These are phyloP conservation scores for Hyperoodon ampullatus DNA, from an alignment of 2,113 vertebrate genomes.

Conservation along the genomic window DNA sequence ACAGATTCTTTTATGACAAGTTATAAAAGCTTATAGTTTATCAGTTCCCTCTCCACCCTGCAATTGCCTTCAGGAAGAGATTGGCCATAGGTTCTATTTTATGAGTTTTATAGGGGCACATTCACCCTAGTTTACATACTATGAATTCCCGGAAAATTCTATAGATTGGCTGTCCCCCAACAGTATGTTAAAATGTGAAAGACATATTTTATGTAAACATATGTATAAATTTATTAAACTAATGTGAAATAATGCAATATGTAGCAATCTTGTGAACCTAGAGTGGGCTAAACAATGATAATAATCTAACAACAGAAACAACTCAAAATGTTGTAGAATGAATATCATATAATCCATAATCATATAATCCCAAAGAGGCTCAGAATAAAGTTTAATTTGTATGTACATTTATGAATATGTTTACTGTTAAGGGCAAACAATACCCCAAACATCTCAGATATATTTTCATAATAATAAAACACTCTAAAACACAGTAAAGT, in stretches of 20 bases:
- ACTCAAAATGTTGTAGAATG: constrained; percentile 39
- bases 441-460: neutral
- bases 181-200: constrained; percentile 37
- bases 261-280: neutral
- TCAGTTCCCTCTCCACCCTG: constrained; percentile 77
- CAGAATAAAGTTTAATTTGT: constrained; percentile 42
- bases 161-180: neutral
- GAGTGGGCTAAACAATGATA: neutral
- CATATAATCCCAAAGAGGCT: neutral
- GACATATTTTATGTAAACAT: neutral
- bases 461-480: constrained; percentile 39
- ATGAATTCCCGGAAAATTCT: constrained; percentile 72
- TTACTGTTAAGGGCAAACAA: neutral
- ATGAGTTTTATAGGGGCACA: constrained; percentile 73
- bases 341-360: neutral
- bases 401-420: neutral
- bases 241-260: neutral
- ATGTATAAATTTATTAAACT: neutral
- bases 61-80: constrained; percentile 73
- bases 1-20: constrained; percentile 76
- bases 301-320: neutral
- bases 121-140: constrained; percentile 62
- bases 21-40: constrained; percentile 77
- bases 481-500: neutral
- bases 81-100: constrained; percentile 60